A percentile compares a stretch with the other conserved stretches of the same genome.
phyloP scores from a whole-genome alignment of 2,888 invertebrate species.

The Dascillus cervinus region DNA sequence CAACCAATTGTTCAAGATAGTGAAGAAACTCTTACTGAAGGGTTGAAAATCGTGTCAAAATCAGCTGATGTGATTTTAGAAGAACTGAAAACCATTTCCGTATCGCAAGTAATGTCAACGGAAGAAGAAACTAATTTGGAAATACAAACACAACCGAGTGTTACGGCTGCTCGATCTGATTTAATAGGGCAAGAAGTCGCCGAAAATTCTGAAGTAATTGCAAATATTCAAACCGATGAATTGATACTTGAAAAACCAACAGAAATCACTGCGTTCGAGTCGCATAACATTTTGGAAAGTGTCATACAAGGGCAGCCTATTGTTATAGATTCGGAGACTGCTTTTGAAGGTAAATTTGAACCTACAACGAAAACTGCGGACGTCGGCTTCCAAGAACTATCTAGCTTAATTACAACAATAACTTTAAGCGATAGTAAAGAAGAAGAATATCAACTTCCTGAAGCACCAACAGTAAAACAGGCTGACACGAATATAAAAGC shows the following conservation, averaged over 20 bases:
- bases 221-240: conserved; percentile 4
- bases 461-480: no score
- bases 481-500: not conserved
- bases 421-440: no score
- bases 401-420: conserved; percentile 53
- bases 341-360: conserved; percentile 40
- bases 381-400: conserved; percentile 46
- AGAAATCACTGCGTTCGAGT: conserved; percentile 21
- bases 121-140: conserved; percentile 43
- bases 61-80: conserved; percentile 41
- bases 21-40: conserved; percentile 26
- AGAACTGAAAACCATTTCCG: conserved; percentile 32
- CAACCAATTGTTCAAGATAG: conserved; percentile 34
- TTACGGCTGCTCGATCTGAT: conserved; percentile 28
- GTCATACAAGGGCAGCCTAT: conserved; percentile 39
- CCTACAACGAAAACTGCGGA: conserved; percentile 49
- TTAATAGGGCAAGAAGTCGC: conserved; percentile 44
- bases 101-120: conserved; percentile 45
- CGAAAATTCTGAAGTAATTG: conserved; percentile 29
- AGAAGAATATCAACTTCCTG: no score
- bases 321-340: conserved; percentile 38
- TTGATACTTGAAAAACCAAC: conserved; percentile 3
- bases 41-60: conserved; percentile 25
- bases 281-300: conserved; percentile 26
- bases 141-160: conserved; percentile 29